These are phyloP conservation scores for Ancistrus triradiatus DNA, from an alignment of 2,113 vertebrate genomes.

Conservation along the genomic window DNA sequence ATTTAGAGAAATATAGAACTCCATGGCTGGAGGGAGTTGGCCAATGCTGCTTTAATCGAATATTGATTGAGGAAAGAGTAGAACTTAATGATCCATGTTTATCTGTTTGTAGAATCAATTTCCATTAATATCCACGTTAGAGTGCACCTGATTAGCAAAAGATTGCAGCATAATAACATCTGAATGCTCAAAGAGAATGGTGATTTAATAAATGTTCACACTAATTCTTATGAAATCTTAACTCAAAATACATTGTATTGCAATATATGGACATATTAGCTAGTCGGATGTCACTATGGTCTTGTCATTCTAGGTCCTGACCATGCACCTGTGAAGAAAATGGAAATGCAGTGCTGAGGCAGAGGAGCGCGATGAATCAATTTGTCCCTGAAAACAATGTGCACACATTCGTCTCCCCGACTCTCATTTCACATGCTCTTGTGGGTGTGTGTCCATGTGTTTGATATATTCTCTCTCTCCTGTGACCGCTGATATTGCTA, in stretches of 20 bases:
- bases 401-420: slow-evolving; percentile 54
- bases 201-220: slow-evolving; percentile 31
- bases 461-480: slow-evolving; percentile 44
- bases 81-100: slow-evolving; percentile 69
- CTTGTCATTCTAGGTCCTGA: neutral
- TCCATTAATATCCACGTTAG: slow-evolving; percentile 66
- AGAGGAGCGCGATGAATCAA: slow-evolving; percentile 44
- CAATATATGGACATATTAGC: neutral
- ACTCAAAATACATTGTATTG: too few relatives aligned
- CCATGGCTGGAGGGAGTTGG: neutral
- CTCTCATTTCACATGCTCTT: slow-evolving; percentile 50
- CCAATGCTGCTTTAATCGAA: slow-evolving; percentile 44
- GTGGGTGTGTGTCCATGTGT: slow-evolving; percentile 28
- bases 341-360: slow-evolving; percentile 23
- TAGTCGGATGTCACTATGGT: neutral
- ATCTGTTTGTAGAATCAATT: slow-evolving; percentile 68
- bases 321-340: slow-evolving; percentile 15
- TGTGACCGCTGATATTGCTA: slow-evolving; percentile 49
- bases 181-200: too few relatives aligned
- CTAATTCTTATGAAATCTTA: too few relatives aligned
- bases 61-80: slow-evolving; percentile 65
- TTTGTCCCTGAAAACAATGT: slow-evolving; percentile 49
- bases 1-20: slow-evolving; percentile 43
- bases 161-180: too few relatives aligned
- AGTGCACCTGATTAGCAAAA: slow-evolving; percentile 56